Base-by-base conservation (phyloP, 2,888 invertebrate genomes). In the Oxyteleia sp. region DNA sequence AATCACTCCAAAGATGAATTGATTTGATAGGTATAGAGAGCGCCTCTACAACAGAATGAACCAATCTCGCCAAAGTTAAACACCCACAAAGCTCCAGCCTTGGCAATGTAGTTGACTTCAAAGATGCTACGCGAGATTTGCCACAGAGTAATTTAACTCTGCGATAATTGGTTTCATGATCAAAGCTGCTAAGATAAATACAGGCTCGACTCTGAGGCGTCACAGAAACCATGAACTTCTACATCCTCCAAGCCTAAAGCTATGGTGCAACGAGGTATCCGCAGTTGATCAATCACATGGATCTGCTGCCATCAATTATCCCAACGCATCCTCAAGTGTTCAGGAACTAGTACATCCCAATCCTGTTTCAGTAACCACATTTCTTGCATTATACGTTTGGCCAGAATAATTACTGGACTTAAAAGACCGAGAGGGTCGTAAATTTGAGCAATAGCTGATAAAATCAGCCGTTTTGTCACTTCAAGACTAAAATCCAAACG, bases 1-100 rank as follows among this genome's bases (percentile, higher is more conserved):
- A 89, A 41, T 89, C 87, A 0, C 85, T 55, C 86, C 87, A 89
- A 3, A 45, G 10, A 45, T 51, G 18, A n/a, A 29, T n/a, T 2
- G 13, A 51, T 51, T n/a, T 26, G 2, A 51, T 5, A 1, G 23
- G 51, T 26, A 51, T 51, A 10, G 7, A 11, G 8, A 13, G 10
- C 4, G 26, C 29, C 18, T 51, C n/a, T 23, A n/a, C n/a, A n/a
- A n/a, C n/a, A n/a, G n/a, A n/a, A n/a, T 23, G 51, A 7, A 26
- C 13, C 18, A 26, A 51, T 8, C 13, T 51, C n/a, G 26, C 51
- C 45, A 45, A 45, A 18, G 16, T 18, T 7, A 45, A 18, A 45
- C 16, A 45, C 5, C 45, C 18, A 18, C 45, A 51, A 15, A 49
- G 18, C 20, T 66, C 51, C 18, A 51, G 18, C n/a, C 26, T 18